These are phyloP conservation scores for Acanthornis magna DNA, from an alignment of 2,797 vertebrate species.

Conservation along the genomic window DNA sequence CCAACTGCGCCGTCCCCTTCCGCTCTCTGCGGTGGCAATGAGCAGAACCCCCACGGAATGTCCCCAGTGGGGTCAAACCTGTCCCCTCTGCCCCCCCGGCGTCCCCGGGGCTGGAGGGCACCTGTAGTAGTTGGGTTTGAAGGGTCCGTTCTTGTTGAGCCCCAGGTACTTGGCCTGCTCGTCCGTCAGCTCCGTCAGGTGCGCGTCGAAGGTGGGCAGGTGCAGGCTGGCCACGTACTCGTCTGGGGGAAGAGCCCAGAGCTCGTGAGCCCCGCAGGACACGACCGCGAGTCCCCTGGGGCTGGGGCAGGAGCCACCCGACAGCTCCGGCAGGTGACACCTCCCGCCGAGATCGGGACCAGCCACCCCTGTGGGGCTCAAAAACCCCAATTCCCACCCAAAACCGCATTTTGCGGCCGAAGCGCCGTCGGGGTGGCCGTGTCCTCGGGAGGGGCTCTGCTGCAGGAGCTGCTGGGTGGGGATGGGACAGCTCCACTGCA, in stretches of 20 bases:
- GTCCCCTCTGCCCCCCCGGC: fast-evolving
- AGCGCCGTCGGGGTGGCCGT: fast-evolving
- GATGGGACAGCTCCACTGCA: no score
- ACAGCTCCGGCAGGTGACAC: not conserved
- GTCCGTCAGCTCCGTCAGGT: constrained; percentile 93
- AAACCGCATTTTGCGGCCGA: fast-evolving
- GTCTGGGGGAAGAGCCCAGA: constrained; percentile 70
- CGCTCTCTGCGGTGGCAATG: fast-evolving
- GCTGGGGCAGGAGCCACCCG: not conserved
- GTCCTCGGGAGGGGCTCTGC: not conserved
- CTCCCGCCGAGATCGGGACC: no score
- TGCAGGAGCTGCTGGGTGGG: no score
- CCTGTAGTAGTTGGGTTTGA: constrained; percentile 99
- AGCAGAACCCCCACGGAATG: fast-evolving
- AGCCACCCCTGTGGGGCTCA: not conserved
- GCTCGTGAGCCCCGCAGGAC: fast-evolving
- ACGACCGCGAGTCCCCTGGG: fast-evolving
- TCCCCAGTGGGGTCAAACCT: fast-evolving
- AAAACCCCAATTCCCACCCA: fast-evolving
- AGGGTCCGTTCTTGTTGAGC: constrained; percentile 97
- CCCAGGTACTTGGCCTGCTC: constrained; percentile 98
- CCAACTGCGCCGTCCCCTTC: fast-evolving
- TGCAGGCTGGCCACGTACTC: constrained; percentile 98
- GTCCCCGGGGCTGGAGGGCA: constrained; percentile 13
- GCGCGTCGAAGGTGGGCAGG: constrained; percentile 95